These are phyloP conservation scores for Oopsacas minuta DNA, from an alignment of 37 sponge, comb jelly and placozoan genomes.

Conservation along the genomic window DNA sequence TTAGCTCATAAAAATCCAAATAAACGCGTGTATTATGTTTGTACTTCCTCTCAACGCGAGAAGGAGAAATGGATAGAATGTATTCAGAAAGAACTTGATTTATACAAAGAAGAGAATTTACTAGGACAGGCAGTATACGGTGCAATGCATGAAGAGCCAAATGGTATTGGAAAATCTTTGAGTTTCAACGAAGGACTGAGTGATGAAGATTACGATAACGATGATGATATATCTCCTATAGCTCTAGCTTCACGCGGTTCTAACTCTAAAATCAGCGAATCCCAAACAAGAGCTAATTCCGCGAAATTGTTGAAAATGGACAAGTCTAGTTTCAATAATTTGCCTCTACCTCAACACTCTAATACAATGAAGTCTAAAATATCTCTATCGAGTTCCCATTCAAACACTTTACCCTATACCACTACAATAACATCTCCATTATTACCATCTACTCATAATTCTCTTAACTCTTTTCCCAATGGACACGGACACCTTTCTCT, in stretches of 20 bases:
- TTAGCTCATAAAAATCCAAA: neutral
- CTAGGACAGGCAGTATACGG: neutral
- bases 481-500: neutral
- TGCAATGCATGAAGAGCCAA: neutral
- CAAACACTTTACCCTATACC: neutral
- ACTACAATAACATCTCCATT: neutral
- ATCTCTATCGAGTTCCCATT: neutral
- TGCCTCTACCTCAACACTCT: neutral
- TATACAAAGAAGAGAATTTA: neutral
- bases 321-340: neutral
- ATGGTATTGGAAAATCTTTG: neutral
- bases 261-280: neutral
- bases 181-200: neutral
- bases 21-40: neutral
- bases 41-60: neutral
- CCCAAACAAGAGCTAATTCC: neutral
- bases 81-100: neutral
- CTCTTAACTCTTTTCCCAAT: neutral
- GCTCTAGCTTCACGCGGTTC: neutral
- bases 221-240: neutral
- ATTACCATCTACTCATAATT: neutral
- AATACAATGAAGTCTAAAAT: neutral
- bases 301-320: neutral
- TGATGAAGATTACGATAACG: neutral
- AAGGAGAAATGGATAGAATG: neutral